Percentiles rank a stretch among this genome's conserved stretches.
Evolutionary conservation across 2,797 vertebrate genomes (phyloP).

Genomic region (Notoglanidium macrostoma): DNA sequence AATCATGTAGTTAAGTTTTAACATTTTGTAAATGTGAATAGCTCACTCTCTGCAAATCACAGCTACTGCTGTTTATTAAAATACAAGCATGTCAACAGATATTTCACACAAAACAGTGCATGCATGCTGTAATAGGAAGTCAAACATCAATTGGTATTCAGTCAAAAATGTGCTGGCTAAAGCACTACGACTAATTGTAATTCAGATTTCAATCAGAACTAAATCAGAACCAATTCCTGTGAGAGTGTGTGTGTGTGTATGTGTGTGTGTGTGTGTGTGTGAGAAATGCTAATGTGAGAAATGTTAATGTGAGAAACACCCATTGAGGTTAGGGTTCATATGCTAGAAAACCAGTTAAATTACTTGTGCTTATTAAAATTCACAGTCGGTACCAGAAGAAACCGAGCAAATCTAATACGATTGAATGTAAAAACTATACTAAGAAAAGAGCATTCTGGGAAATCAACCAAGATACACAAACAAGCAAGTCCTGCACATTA

Average conservation of each 20-base stretch:
- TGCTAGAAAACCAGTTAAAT: background rate
- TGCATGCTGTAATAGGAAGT: background rate
- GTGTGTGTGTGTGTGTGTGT: background rate
- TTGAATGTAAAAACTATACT: background rate
- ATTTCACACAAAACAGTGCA: background rate
- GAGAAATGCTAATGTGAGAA: constrained; percentile 15
- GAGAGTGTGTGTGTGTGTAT: background rate
- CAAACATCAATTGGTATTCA: background rate
- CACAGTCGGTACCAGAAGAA: background rate
- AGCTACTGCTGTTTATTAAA: background rate
- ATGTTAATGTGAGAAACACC: background rate
- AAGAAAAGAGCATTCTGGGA: background rate
- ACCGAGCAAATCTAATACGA: background rate
- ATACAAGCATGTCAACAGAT: background rate
- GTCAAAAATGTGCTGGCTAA: background rate
- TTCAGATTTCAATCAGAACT: background rate
- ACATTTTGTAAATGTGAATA: background rate
- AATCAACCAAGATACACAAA: background rate
- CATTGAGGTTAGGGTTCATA: background rate
- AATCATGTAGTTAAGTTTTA: background rate
- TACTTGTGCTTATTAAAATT: constrained; percentile 13
- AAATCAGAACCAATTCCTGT: constrained; percentile 8
- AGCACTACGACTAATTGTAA: background rate
- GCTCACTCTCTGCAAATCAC: background rate
- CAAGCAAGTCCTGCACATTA: background rate